Evolutionary conservation across 2,113 vertebrate species (phyloP).

Genomic region (Epinephelus fuscoguttatus): DNA sequence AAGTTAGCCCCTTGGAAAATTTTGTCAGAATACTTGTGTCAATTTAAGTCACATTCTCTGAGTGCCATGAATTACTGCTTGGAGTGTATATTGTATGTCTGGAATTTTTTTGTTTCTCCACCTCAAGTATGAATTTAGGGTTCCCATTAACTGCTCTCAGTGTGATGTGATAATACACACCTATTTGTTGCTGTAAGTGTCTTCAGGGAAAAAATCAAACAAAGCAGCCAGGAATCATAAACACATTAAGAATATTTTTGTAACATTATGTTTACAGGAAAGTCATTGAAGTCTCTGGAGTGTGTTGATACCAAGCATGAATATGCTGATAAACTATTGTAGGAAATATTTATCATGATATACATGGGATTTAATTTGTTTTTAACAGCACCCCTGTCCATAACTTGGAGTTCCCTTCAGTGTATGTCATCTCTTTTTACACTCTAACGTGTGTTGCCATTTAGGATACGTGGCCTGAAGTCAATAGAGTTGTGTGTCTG

Average conservation of each 20-base stretch:
- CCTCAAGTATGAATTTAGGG: conserved; percentile 1
- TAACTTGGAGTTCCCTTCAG: not conserved
- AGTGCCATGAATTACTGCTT: conserved; percentile 14
- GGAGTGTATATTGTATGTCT: not conserved
- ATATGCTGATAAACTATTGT: not conserved
- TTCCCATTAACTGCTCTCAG: not conserved
- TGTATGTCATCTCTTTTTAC: not conserved
- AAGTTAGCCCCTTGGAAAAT: not conserved
- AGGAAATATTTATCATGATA: conserved; percentile 3
- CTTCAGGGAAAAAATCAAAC: not conserved
- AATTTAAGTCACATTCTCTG: not conserved
- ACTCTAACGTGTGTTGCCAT: not conserved
- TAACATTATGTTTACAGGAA: not conserved
- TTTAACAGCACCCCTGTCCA: not conserved
- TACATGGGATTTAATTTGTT: not conserved
- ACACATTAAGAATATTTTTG: not conserved
- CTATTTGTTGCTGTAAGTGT: not conserved
- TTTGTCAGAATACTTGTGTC: not conserved
- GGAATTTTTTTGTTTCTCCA: not conserved
- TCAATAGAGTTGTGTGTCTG: not conserved
- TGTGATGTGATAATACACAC: not conserved
- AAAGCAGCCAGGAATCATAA: not conserved
- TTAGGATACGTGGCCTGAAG: not conserved
- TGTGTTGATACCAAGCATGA: not conserved
- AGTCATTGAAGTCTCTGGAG: not conserved